Evolutionary conservation across 2,797 vertebrate genomes (phyloP), one percentile per base, ranked within the genome.

Genomic region (Acanthis flammea): DNA sequence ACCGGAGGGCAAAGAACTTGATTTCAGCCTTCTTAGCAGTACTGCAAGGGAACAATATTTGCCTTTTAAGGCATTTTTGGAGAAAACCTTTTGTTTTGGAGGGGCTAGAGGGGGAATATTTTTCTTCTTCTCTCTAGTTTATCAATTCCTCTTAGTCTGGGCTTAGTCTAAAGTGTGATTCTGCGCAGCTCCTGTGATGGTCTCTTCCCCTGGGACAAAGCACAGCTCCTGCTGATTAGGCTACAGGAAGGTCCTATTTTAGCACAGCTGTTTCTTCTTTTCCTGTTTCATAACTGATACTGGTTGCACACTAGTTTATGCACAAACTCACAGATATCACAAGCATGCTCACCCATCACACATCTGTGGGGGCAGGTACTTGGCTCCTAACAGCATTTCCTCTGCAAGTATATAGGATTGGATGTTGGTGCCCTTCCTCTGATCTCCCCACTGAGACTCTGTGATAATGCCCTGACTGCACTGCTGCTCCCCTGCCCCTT

Each of bases 21-120:
- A 3, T 80, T 84, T 86, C 48, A 90, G 17, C 19, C 16, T 86
- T 86, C 30, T 44, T 30, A 55, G 48, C 37, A 53, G 2, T 18
- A 6, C 27, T 76, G 18, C 2, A 6, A 79, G 11, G 24, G n/a
- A 92, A 25, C 3, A 68, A 53, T 13, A 55, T 30, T 27, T 58
- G 35, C 17, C 35, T 58, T 37, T 58, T 42, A 82, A 44, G 16
- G 11, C 6, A 14, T 71, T 85, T 87, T 70, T 37, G 7, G 18
- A 13, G 30, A 22, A 63, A 88, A 51, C 1, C 0, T 37, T 74
- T 63, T 18, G 25, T 75, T 75, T 17, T 28, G 2, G 14, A 2
- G 2, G 3, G 1, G 2, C 1, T 7, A 13, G 12, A 31, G 1
- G 4, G 6, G 7, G 6, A 60, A 66, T 11, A 30, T 19, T 68